Evolutionary conservation across 2,888 invertebrate species (phyloP), one percentile per base, ranked within the genome.

Genomic region (Brenthis hecate): DNA sequence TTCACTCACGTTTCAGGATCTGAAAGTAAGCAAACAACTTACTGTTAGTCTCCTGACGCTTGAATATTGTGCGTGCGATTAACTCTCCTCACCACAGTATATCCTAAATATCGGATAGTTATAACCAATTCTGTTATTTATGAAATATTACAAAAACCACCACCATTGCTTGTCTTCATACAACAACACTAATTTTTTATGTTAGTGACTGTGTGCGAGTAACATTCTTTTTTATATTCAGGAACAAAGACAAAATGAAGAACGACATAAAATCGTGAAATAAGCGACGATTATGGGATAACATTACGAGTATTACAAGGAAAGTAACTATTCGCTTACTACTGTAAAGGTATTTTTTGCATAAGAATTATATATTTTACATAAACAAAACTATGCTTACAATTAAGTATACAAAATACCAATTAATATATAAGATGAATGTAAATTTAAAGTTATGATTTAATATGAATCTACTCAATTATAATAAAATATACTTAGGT

Each of bases 1-100:
- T 78, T 79, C 84, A 83, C 86, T 83, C 86, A 82, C 72, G 75
- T 75, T 85, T 92, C 89, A 92, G 84, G 88, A 92, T 82, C 92
- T 92, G 91, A 0, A 85, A 89, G 16, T 80, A 72, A 89, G 16
- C 80, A 72, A 85, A 73, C 84, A 56, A 55, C 23, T 23, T n/a
- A 28, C 43, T 56, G 47, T 68, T 53, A 67, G 19, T 47, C 51
- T 28, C 50, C 6, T 23, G 28, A 14, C 23, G 16, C 54, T 36
- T n/a, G 16, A 32, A 53, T 32, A 16, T 43, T 11, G 36, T 43
- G 36, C 36, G 16, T 62, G 53, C 32, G 14, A 28, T 51, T 13
- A 11, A 51, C n/a, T 13, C 23, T 36, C n/a, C 32, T 3, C 2
- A 23, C 8, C 54, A 8, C 54, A 54, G 23, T 13, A 54, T 23